A percentile compares a stretch with the other conserved stretches of the same genome.
Conservation (phyloP, 2,888 invertebrate species). For the Antitype chi region DNA sequence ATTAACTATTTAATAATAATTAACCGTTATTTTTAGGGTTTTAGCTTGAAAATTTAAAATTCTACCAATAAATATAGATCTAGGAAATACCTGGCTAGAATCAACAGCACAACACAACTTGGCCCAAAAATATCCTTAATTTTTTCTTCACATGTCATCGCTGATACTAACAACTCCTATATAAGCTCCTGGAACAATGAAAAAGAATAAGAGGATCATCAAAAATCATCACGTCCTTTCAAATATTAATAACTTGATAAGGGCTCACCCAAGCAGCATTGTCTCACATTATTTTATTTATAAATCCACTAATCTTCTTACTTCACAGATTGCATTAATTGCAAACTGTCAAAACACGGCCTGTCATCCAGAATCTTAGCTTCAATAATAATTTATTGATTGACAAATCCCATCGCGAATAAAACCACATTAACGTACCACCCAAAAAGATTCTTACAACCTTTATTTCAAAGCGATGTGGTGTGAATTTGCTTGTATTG, state of each 20-base stretch:
- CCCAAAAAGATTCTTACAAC: not conserved
- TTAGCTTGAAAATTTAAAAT: too few species aligned
- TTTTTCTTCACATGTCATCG: not conserved
- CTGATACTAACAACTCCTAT: not conserved
- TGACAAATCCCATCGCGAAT: constrained; percentile 81
- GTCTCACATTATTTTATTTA: constrained; percentile 28
- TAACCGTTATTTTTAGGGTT: too few species aligned
- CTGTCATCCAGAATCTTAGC: constrained; percentile 65
- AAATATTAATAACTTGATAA: constrained; percentile 24
- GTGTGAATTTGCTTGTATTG: constrained; percentile 43
- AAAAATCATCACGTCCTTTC: constrained; percentile 3
- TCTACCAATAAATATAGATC: too few species aligned
- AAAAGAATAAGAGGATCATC: not conserved
- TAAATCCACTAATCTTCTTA: constrained; percentile 77
- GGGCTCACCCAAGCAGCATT: constrained; percentile 25
- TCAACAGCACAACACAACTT: not conserved
- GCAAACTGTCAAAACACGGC: constrained; percentile 81
- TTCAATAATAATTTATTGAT: constrained; percentile 74
- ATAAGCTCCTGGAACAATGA: not conserved
- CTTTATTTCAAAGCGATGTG: constrained; percentile 41
- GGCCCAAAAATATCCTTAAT: not conserved
- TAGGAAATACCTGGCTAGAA: not conserved
- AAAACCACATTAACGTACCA: constrained; percentile 34
- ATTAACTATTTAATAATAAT: too few species aligned
- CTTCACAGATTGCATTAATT: constrained; percentile 75